Percentiles rank a stretch among this genome's conserved stretches.
Conservation (phyloP, 2,113 vertebrate genomes). For the Rhea americana region DNA sequence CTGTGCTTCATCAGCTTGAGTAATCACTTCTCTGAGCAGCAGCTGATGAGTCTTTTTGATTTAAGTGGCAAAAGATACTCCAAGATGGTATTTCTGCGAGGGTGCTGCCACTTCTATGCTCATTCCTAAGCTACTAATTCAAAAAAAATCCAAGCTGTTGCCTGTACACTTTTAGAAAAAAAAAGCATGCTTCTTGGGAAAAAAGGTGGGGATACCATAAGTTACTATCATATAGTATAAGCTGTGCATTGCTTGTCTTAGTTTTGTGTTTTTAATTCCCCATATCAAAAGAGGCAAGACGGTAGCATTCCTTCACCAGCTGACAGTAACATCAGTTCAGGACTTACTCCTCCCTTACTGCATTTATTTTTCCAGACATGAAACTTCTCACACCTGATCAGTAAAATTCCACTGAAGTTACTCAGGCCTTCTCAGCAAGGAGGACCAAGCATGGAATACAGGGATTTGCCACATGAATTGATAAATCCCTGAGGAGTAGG, state of each 20-base stretch:
- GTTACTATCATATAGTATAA: not conserved
- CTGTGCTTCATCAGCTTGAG: not conserved
- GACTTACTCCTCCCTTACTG: not conserved
- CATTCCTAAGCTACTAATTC: not conserved
- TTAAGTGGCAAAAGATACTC: not conserved
- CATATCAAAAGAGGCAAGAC: not conserved
- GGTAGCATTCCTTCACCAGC: not conserved
- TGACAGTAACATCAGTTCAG: not conserved
- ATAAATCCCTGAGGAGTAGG: conserved; percentile 14
- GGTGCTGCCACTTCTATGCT: not conserved
- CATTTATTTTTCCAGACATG: not conserved
- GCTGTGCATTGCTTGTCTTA: not conserved
- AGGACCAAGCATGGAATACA: not conserved
- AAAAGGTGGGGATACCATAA: not conserved
- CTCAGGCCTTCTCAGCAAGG: not conserved
- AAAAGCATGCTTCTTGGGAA: not conserved
- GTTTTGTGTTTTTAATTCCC: not conserved
- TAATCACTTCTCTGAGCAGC: not conserved
- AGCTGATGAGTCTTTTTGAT: not conserved
- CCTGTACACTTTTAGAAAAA: not conserved
- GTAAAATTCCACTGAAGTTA: not conserved
- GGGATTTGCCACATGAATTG: conserved; percentile 32
- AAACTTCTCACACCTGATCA: not conserved
- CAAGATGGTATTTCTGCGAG: not conserved
- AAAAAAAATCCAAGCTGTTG: not conserved